These are phyloP conservation scores for Alentia gelatinosa DNA, from an alignment of 2,888 invertebrate species.

Conservation along the genomic window DNA sequence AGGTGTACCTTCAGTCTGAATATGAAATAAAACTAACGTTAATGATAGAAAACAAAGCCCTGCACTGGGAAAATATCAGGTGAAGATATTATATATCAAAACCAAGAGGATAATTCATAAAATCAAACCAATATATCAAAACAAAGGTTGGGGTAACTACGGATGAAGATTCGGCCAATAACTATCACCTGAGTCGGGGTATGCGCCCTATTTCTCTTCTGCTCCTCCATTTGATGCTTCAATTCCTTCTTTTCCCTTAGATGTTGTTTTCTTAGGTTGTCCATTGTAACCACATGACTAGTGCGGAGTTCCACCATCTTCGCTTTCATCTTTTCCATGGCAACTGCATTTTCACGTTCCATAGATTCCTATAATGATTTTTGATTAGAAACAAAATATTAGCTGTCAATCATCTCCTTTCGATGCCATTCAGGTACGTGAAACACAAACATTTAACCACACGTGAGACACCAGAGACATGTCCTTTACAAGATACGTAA, in stretches of 20 bases:
- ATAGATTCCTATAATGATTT: constrained; percentile 58
- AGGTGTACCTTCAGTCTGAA: not conserved
- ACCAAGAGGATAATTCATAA: too few species aligned
- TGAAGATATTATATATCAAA: not conserved
- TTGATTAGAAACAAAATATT: not conserved
- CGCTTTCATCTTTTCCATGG: constrained; percentile 70
- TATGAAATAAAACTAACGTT: too few species aligned
- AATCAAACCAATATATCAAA: too few species aligned
- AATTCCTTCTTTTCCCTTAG: constrained; percentile 45
- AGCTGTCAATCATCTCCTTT: too few species aligned
- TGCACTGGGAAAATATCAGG: not conserved
- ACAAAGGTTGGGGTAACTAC: not conserved
- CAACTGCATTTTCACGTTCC: constrained; percentile 69
- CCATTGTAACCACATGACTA: constrained; percentile 65
- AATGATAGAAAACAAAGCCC: not conserved
- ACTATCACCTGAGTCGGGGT: constrained; percentile 64
- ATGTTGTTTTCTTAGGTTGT: constrained; percentile 66
- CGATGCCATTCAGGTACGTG: too few species aligned
- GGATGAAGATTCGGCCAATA: not conserved
- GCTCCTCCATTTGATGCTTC: constrained; percentile 12
- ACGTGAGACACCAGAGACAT: too few species aligned
- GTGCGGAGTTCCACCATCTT: constrained; percentile 70
- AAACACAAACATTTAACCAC: too few species aligned
- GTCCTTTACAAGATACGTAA: too few species aligned
- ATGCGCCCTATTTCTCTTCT: constrained; percentile 42